Base-by-base conservation (phyloP, 92 coral and sea anemone genomes). In the Meandrina meandrites region DNA sequence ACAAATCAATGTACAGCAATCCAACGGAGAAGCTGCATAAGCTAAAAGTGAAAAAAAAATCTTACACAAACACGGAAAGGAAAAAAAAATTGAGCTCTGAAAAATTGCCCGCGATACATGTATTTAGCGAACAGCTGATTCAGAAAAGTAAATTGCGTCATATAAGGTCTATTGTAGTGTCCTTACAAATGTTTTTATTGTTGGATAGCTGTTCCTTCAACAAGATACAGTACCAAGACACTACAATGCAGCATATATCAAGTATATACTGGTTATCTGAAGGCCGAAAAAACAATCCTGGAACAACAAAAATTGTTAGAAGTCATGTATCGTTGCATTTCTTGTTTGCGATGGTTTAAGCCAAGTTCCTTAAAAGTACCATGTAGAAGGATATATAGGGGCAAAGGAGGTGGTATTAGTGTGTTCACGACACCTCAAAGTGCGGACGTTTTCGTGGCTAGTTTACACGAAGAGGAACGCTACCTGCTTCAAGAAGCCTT, bases 381-480 rank as follows among this genome's bases (percentile, higher is more conserved):
- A 84, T 24, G 47, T 30, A 68, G 88, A 21, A 76, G 56, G 36
- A 87, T 85, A 53, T 91, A 91, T 62, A 60, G 93, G 66, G 95
- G 94, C 9, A 79, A 86, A 54, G 90, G 87, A 22, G 76, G 81
- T 4, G 90, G 89, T 17, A 60, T 84, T 19, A 88, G 84, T 31
- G 89, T 87, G 45, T 90, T 94, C 37, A 82, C 93, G n/a, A 92
- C 88, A 16, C 93, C 88, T 40, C 90, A 86, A 56, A 90, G 91
- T 77, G 98, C 96, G 21, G 95, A 94, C 28, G 80, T 81, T 75
- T 94, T 91, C 62, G 91, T 94, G 36, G 79, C 94, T 22, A 80
- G 91, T 71, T 86, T 94, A 78, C 51, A 88, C 27, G 75, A 86
- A 28, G 31, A 71, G 5, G 96, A 94, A 53, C 87, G 94, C 34